Evolutionary conservation across 2,888 invertebrate genomes (phyloP).

Genomic region (Tetranychus piercei): DNA sequence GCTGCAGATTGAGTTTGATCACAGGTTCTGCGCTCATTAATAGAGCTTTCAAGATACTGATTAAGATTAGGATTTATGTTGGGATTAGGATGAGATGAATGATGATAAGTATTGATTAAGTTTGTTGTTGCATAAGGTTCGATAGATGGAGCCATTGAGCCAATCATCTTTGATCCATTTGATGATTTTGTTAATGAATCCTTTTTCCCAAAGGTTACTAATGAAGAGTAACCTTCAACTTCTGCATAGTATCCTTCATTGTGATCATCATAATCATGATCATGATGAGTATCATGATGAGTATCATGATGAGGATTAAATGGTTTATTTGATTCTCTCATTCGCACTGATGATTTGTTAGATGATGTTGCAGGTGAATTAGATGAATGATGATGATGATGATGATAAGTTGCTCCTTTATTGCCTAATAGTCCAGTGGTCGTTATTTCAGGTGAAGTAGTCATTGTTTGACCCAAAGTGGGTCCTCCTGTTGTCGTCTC

Average conservation of each 20-base stretch:
- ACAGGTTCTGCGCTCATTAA: neutral
- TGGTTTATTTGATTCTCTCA: neutral
- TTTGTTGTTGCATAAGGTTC: constrained; percentile 76
- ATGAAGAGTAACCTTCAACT: constrained; percentile 40
- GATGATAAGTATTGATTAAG: constrained; percentile 38
- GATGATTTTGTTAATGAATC: constrained; percentile 30
- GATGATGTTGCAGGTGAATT: neutral
- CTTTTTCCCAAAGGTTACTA: constrained; percentile 53
- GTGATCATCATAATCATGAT: neutral
- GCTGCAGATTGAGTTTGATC: neutral
- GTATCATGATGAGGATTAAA: neutral
- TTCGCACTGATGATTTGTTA: neutral
- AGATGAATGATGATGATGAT: neutral
- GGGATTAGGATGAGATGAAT: neutral
- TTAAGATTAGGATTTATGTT: neutral
- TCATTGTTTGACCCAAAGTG: neutral
- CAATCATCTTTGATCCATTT: neutral
- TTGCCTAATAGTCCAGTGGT: neutral
- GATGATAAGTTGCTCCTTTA: neutral
- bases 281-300: neutral
- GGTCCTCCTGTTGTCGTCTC: neutral
- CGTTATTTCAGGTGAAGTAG: neutral
- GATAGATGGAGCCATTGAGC: constrained; percentile 33
- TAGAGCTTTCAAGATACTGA: neutral
- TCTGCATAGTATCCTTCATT: constrained; percentile 44